Evolutionary conservation across 2,888 invertebrate genomes (phyloP), one percentile per base, ranked within the genome.

Genomic region (Lasioglossum morio): DNA sequence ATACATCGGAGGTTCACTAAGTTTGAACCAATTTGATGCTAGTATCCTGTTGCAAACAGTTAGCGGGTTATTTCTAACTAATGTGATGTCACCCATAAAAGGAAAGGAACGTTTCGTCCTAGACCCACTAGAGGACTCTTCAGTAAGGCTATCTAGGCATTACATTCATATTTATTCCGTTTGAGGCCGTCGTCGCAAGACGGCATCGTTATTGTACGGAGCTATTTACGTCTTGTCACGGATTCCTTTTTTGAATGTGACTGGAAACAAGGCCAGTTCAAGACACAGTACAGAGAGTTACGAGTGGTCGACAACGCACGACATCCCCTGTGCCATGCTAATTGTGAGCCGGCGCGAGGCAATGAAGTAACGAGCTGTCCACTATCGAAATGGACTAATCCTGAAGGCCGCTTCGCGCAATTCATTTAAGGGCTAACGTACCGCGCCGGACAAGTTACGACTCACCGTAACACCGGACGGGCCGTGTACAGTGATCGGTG

Each of bases 301-400:
- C 63, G 63, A 63, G 63, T 30, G 34, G 63, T 30, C 63, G 63
- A 30, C 63, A 19, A 30, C 14, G 63, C 63, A 30, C 63, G 63
- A 63, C 63, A 63, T 63, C 63, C 63, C 27, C 63, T 63, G 63
- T n/a, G n/a, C 34, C 63, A 43, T 48, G 86, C 86, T 90, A 90
- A 88, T 87, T 83, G 86, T 77, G 72, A 77, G 73, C n/a, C 85
- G 66, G 46, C 82, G 75, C 80, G 84, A 73, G 69, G 75, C 86
- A 63, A 77, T 43, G 79, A 82, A 82, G 77, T 77, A 89, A 89
- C 84, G 84, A 89, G 86, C 88, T 89, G 89, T 85, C 88, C 76
- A 86, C 89, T 89, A 86, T 88, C 86, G 81, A 84, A 88, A 89
- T 85, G 85, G 77, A 86, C 83, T 86, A 86, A 88, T 89, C 85